Evolutionary conservation across 2,797 vertebrate genomes (phyloP).

Genomic region (Chelon auratus): DNA sequence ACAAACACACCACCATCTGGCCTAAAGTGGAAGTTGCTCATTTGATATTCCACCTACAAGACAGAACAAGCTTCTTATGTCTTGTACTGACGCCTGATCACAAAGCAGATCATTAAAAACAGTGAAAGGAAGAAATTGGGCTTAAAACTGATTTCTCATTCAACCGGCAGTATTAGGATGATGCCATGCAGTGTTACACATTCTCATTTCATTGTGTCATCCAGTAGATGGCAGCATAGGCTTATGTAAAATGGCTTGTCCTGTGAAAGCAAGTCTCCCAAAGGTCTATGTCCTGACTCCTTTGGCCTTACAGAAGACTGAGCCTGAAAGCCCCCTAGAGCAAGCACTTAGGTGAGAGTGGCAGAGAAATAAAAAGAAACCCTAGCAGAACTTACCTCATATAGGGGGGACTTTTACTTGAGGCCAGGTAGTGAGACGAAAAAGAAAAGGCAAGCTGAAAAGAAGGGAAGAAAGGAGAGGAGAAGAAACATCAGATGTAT

Average conservation of each 20-base stretch:
- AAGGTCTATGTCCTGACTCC: background rate
- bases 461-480: too few relatives aligned
- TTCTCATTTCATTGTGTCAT: background rate
- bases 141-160: background rate
- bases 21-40: conserved; percentile 36
- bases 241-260: conserved; percentile 24
- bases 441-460: too few relatives aligned
- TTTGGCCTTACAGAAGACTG: background rate
- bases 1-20: conserved; percentile 79
- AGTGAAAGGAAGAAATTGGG: background rate
- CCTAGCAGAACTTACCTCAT: too few relatives aligned
- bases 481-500: too few relatives aligned
- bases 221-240: conserved; percentile 83
- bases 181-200: background rate
- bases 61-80: background rate
- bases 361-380: too few relatives aligned
- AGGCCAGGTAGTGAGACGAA: too few relatives aligned
- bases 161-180: background rate
- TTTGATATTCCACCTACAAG: background rate
- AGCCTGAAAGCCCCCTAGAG: too few relatives aligned
- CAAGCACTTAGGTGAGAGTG: too few relatives aligned
- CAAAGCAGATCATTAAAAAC: too few relatives aligned
- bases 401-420: too few relatives aligned
- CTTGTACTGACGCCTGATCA: background rate
- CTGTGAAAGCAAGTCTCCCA: background rate